Evolutionary conservation across 92 coral and sea anemone species (phyloP).

Genomic region (Umimayanthus kanabou): DNA sequence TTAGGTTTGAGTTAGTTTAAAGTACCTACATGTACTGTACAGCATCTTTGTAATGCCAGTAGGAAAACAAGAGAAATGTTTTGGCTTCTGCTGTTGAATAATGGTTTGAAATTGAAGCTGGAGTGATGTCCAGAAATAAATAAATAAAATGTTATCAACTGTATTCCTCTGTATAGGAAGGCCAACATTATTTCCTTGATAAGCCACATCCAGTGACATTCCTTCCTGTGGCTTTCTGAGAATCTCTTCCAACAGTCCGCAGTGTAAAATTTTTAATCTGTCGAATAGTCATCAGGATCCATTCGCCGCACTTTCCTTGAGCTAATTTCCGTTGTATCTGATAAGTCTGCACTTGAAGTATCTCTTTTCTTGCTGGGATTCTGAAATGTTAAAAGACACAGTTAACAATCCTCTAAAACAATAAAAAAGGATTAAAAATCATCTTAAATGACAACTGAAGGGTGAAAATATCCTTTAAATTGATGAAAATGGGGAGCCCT

Average conservation of each 20-base stretch:
- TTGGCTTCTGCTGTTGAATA: background rate
- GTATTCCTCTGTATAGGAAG: background rate
- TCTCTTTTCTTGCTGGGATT: conserved; percentile 81
- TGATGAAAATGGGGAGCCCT: no score
- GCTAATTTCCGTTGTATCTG: conserved; percentile 73
- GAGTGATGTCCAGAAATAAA: conserved; percentile 4
- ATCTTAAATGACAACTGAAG: background rate
- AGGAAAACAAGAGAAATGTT: background rate
- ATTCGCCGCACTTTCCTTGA: conserved; percentile 82
- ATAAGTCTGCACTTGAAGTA: conserved; percentile 77
- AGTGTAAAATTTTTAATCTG: conserved; percentile 58
- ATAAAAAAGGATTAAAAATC: background rate
- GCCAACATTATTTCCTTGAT: background rate
- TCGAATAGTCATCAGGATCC: conserved; percentile 72
- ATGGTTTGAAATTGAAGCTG: background rate
- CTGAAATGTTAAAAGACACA: background rate
- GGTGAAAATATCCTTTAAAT: background rate
- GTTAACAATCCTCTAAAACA: background rate
- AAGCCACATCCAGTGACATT: background rate
- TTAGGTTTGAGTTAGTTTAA: background rate
- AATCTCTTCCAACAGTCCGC: conserved; percentile 3
- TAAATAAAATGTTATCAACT: background rate
- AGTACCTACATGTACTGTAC: background rate
- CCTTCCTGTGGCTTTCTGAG: background rate
- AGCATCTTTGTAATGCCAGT: background rate